phyloP scores from a whole-genome alignment of 2,888 invertebrate species.

The Drosophila macrospina region DNA sequence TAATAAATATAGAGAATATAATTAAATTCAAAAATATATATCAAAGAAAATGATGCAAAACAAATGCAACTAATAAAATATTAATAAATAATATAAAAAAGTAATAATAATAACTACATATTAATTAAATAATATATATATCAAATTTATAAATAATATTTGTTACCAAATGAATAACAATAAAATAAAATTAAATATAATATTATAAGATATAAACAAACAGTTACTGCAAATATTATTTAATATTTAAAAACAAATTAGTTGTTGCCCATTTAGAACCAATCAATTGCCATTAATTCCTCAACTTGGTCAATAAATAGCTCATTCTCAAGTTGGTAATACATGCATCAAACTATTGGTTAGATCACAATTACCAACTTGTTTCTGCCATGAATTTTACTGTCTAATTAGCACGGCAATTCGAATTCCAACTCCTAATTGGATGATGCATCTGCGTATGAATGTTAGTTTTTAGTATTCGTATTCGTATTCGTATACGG shows the following conservation, averaged over 20 bases:
- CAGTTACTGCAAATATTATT: not conserved
- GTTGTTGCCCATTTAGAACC: no score
- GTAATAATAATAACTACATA: not conserved
- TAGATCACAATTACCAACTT: constrained; percentile 23
- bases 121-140: not conserved
- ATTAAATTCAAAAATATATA: not conserved
- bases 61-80: not conserved
- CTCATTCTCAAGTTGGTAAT: not conserved
- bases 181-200: not conserved
- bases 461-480: constrained; percentile 19
- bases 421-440: constrained; percentile 56
- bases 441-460: constrained; percentile 48
- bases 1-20: constrained; percentile 1
- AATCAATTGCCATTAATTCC: not conserved
- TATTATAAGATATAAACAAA: not conserved
- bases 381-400: constrained; percentile 13
- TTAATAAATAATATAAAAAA: not conserved
- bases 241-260: not conserved
- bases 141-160: no score
- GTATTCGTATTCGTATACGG: constrained; percentile 12
- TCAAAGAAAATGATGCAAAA: not conserved
- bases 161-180: not conserved
- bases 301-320: not conserved
- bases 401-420: constrained; percentile 40
- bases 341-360: not conserved